Conservation (phyloP, 2,797 vertebrate species). For the Threskiornis aethiopicus region DNA sequence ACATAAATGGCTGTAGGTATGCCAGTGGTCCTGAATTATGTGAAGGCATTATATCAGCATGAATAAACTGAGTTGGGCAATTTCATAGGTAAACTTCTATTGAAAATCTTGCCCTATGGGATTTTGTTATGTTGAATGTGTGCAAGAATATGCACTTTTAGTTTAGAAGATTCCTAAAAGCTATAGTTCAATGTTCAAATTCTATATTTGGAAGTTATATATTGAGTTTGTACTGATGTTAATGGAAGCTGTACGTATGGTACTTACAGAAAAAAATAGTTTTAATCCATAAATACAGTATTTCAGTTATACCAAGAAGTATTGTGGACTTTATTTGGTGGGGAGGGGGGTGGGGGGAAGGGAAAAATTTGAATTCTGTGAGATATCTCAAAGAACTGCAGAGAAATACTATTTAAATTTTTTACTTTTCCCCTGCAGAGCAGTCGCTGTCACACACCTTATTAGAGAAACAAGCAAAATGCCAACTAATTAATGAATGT, state of each 20-base stretch:
- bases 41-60: background rate
- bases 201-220: background rate
- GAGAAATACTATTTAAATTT: background rate
- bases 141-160: background rate
- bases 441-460: background rate
- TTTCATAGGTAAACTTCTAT: background rate
- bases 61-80: background rate
- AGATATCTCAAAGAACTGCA: background rate
- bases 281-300: background rate
- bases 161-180: background rate
- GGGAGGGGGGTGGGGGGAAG: fast-evolving
- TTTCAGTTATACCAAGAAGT: background rate
- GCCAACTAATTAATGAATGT: background rate
- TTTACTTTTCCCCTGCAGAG: background rate
- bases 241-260: background rate
- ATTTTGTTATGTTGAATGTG: background rate
- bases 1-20: background rate
- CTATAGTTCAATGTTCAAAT: background rate
- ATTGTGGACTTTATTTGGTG: background rate
- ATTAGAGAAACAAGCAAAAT: background rate
- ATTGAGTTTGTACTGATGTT: background rate
- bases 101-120: background rate
- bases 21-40: background rate
- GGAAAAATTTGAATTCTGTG: background rate
- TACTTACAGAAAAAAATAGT: background rate